A percentile compares a stretch with the other conserved stretches of the same genome.
These are phyloP conservation scores for Pao palembangensis DNA, from an alignment of 2,113 vertebrate species.

Conservation along the genomic window DNA sequence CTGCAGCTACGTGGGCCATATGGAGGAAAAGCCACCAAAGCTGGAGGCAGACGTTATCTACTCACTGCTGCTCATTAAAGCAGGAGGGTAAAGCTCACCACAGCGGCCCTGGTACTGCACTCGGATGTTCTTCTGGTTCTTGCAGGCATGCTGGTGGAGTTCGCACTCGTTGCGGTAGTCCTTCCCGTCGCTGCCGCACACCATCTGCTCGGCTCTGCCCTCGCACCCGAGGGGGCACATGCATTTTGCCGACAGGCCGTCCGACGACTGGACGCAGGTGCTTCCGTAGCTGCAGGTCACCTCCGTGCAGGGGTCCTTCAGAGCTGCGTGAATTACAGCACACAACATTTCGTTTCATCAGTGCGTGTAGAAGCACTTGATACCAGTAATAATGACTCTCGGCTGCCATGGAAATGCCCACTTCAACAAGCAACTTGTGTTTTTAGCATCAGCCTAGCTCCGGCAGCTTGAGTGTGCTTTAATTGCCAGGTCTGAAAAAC, in stretches of 20 bases:
- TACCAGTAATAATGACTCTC: neutral
- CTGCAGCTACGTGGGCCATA: slow-evolving; percentile 6
- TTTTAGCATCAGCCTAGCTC: slow-evolving; percentile 45
- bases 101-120: slow-evolving; percentile 85
- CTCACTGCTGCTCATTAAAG: neutral
- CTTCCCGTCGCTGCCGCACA: slow-evolving; percentile 89
- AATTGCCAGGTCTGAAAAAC: slow-evolving; percentile 38
- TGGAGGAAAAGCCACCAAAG: slow-evolving; percentile 16
- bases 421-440: slow-evolving; percentile 56
- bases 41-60: too few relatives aligned
- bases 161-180: slow-evolving; percentile 88
- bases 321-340: slow-evolving; percentile 68
- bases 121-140: slow-evolving; percentile 83
- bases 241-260: slow-evolving; percentile 84
- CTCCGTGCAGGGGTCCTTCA: slow-evolving; percentile 86
- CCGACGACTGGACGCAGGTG: slow-evolving; percentile 83
- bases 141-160: slow-evolving; percentile 85
- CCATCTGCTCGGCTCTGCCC: slow-evolving; percentile 57
- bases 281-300: slow-evolving; percentile 93
- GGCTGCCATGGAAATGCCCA: slow-evolving; percentile 54
- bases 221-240: slow-evolving; percentile 84
- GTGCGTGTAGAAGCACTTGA: slow-evolving; percentile 30
- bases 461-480: slow-evolving; percentile 49
- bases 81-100: slow-evolving; percentile 74
- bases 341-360: slow-evolving; percentile 4